Conservation (phyloP, 2,888 invertebrate genomes). For the Tipula unca region DNA sequence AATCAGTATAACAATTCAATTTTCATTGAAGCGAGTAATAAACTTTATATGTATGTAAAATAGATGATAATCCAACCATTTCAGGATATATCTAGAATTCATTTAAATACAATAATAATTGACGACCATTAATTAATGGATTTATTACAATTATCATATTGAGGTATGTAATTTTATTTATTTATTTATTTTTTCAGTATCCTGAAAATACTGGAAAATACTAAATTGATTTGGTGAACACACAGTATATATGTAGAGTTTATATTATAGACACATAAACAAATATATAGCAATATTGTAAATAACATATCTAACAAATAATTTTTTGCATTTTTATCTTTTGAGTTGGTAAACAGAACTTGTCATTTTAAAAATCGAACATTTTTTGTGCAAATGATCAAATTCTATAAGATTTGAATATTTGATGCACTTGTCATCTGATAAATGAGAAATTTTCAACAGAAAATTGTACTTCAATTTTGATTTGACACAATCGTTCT, state of each 20-base stretch:
- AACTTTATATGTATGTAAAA: neutral
- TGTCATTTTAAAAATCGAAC: neutral
- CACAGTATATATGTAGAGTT: too few relatives aligned
- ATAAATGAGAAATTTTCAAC: neutral
- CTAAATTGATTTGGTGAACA: neutral
- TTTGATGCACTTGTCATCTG: neutral
- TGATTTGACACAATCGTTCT: neutral
- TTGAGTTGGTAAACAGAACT: neutral
- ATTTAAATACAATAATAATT: neutral
- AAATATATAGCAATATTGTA: neutral
- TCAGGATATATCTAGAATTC: neutral
- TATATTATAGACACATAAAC: neutral
- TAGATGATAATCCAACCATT: neutral
- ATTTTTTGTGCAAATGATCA: neutral
- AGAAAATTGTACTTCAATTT: neutral
- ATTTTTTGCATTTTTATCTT: neutral
- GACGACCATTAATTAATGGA: neutral
- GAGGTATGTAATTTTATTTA: too few relatives aligned
- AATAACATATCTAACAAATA: neutral
- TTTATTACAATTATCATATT: neutral
- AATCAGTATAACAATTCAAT: neutral
- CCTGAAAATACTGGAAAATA: neutral
- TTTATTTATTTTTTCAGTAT: too few relatives aligned
- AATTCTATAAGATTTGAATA: neutral
- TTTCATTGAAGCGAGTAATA: neutral